Evolutionary conservation across 1,140 invertebrate genomes (phyloP).

Genomic region (Listronotus oregonensis): DNA sequence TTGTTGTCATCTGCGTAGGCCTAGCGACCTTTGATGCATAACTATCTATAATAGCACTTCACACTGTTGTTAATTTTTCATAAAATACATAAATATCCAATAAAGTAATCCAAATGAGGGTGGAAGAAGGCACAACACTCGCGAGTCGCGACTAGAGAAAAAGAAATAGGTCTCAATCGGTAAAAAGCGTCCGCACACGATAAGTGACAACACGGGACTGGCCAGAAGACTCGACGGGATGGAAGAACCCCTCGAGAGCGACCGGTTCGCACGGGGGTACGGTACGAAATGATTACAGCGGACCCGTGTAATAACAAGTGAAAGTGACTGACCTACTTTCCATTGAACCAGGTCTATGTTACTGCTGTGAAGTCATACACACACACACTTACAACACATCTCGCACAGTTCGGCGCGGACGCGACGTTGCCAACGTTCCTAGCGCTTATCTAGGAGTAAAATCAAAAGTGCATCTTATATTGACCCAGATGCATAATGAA

Average conservation of each 20-base stretch:
- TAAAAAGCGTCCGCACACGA: conserved; percentile 9
- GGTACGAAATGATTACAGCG: conserved; percentile 66
- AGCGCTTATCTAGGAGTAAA: conserved; percentile 23
- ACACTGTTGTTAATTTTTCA: not conserved
- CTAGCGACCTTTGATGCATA: conserved; percentile 1
- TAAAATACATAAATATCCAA: not conserved
- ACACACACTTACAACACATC: conserved; percentile 49
- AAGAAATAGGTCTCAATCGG: conserved; percentile 5
- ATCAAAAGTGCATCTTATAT: conserved; percentile 11
- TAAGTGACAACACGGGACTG: conserved; percentile 23
- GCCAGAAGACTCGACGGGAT: conserved; percentile 18
- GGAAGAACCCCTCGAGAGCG: conserved; percentile 56
- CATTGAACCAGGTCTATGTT: conserved; percentile 71
- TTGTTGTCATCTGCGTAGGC: conserved; percentile 24
- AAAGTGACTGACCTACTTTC: conserved; percentile 72
- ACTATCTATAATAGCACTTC: not conserved
- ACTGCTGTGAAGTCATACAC: conserved; percentile 58
- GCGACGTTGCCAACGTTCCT: conserved; percentile 34
- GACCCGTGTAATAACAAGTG: conserved; percentile 68
- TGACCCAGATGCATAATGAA: conserved; percentile 8
- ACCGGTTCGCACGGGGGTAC: conserved; percentile 60
- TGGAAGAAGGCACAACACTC: conserved; percentile 16
- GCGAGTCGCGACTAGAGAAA: conserved; percentile 7
- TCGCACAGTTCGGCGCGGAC: conserved; percentile 22
- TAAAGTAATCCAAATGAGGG: conserved; percentile 14